phyloP scores from a whole-genome alignment of 2,797 vertebrate species.

The Girardinus metallicus region DNA sequence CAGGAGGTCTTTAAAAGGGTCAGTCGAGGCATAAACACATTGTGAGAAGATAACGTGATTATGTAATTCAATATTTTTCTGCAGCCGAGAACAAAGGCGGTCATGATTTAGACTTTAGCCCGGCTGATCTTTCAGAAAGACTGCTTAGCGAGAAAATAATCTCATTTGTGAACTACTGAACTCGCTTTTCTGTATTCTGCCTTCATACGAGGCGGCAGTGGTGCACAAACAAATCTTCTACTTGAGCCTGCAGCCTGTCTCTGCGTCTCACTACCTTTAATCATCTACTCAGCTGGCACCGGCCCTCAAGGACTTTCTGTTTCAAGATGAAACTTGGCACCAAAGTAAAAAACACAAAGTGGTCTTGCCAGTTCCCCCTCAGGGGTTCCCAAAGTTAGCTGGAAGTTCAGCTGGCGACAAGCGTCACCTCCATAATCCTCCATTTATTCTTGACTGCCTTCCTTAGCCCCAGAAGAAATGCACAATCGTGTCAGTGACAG shows the following conservation, averaged over 20 bases:
- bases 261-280: constrained; percentile 17
- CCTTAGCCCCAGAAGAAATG: constrained; percentile 40
- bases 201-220: constrained; percentile 15
- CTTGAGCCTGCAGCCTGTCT: constrained; percentile 11
- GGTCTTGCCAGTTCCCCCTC: constrained; percentile 11
- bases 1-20: constrained; percentile 37
- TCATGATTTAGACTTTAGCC: constrained; percentile 32
- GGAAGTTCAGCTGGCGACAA: constrained; percentile 38
- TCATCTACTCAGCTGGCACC: constrained; percentile 24
- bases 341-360: constrained; percentile 17
- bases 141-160: constrained; percentile 58
- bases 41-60: constrained; percentile 57
- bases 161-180: constrained; percentile 53
- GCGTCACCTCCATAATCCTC: constrained; percentile 19
- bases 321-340: constrained; percentile 18
- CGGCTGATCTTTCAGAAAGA: constrained; percentile 29
- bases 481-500: constrained; percentile 46
- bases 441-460: constrained; percentile 34
- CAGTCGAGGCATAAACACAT: constrained; percentile 35
- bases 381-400: background rate
- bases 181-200: constrained; percentile 35
- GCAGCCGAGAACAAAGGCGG: constrained; percentile 44
- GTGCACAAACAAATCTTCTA: constrained; percentile 17
- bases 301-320: constrained; percentile 13
- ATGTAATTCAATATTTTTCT: constrained; percentile 56